Evolutionary conservation across 2,113 vertebrate genomes (phyloP).

Genomic region (Archocentrus centrarchus): DNA sequence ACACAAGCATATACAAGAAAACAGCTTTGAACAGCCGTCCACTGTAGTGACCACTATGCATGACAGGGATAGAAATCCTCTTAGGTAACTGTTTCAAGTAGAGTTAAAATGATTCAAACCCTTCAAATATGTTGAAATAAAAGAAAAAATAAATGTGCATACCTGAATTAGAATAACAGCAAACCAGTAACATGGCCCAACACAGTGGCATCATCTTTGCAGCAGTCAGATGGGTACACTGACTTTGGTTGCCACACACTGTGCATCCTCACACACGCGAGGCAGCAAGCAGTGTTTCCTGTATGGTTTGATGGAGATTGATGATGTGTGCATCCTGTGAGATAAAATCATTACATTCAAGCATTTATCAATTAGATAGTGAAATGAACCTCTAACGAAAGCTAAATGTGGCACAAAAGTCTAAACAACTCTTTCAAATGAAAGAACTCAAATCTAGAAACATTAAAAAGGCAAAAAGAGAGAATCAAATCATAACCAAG

Average conservation of each 20-base stretch:
- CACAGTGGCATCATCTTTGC: conserved; percentile 6
- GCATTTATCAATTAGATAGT: not conserved
- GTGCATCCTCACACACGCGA: accelerated
- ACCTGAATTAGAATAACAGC: conserved; percentile 33
- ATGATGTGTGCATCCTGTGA: not conserved
- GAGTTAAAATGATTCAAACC: not conserved
- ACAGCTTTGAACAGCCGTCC: too few species aligned
- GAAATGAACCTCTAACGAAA: not conserved
- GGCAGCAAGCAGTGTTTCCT: not conserved
- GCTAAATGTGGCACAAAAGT: not conserved
- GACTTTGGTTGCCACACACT: not conserved
- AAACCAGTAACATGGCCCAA: conserved; percentile 13
- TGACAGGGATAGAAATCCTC: not conserved
- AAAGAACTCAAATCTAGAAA: too few species aligned
- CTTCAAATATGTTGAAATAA: not conserved
- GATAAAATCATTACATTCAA: not conserved
- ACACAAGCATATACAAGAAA: too few species aligned
- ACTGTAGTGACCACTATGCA: too few species aligned
- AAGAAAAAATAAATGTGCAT: not conserved
- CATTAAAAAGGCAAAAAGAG: not conserved
- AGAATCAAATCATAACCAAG: too few species aligned
- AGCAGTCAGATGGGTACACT: not conserved
- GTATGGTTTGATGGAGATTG: not conserved
- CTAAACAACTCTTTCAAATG: not conserved
- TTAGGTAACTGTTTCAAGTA: not conserved